Evolutionary conservation across 2,113 vertebrate species (phyloP).

Genomic region (Heterotilapia buettikoferi): DNA sequence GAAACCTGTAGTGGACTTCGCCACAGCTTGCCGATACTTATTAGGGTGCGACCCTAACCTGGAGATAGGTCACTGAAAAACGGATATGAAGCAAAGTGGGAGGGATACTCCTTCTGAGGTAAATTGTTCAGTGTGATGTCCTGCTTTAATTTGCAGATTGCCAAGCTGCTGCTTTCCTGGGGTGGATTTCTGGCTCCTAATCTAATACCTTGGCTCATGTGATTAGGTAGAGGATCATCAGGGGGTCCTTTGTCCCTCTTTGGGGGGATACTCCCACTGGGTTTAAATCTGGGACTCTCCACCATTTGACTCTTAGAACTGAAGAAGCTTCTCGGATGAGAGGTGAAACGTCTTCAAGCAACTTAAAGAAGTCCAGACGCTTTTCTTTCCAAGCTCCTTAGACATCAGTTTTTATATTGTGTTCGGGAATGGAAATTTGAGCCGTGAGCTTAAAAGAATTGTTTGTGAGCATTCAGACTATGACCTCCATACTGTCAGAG

Average conservation of each 20-base stretch:
- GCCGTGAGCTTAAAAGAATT: fast-evolving
- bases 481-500: not conserved
- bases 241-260: not conserved
- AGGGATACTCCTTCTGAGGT: not conserved
- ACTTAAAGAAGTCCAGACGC: fast-evolving
- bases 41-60: fast-evolving
- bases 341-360: not conserved
- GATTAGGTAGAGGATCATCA: not conserved
- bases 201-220: not conserved
- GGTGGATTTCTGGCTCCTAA: not conserved
- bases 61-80: not conserved
- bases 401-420: not conserved
- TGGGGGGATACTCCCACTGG: fast-evolving
- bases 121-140: not conserved
- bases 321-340: not conserved
- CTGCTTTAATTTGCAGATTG: not conserved
- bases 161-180: not conserved
- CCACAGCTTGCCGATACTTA: not conserved
- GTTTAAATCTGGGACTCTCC: not conserved
- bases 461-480: not conserved
- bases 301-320: not conserved
- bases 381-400: not conserved
- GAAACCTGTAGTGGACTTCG: not conserved
- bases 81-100: fast-evolving
- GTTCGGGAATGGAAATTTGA: not conserved